A percentile compares a stretch with the other conserved stretches of the same genome.
Conservation (phyloP, 2,113 vertebrate genomes). For the Hiodon alosoides region DNA sequence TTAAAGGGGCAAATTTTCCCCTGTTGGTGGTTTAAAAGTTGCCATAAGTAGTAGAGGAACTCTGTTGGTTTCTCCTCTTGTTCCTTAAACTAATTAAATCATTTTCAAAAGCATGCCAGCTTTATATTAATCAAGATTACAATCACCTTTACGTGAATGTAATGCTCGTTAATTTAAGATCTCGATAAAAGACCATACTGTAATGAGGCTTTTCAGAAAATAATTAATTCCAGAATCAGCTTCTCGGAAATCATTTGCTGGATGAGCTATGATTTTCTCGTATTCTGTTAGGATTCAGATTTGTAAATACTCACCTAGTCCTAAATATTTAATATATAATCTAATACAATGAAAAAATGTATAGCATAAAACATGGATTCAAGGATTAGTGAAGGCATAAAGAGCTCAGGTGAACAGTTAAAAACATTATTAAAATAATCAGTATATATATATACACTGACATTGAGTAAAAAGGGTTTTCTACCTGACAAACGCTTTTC, state of each 20-base stretch:
- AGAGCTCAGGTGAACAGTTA: no score
- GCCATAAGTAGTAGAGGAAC: slow-evolving; percentile 42
- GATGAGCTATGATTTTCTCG: no score
- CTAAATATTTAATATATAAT: not conserved
- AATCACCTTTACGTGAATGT: slow-evolving; percentile 44
- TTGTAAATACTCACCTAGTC: slow-evolving; percentile 1
- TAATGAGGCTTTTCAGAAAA: slow-evolving; percentile 67
- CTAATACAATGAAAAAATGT: not conserved
- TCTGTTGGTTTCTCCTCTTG: slow-evolving; percentile 37
- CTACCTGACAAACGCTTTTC: not conserved
- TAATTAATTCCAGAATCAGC: slow-evolving; percentile 60
- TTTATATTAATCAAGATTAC: slow-evolving; percentile 31
- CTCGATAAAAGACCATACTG: slow-evolving; percentile 53
- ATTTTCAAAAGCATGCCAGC: slow-evolving; percentile 40
- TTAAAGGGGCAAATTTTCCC: slow-evolving; percentile 38
- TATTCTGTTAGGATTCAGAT: not conserved
- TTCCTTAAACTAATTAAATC: slow-evolving; percentile 56
- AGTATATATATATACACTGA: no score
- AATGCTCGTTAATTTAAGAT: slow-evolving; percentile 59
- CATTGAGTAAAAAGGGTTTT: no score
- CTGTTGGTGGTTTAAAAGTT: slow-evolving; percentile 43
- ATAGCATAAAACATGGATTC: not conserved
- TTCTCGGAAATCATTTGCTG: slow-evolving; percentile 45
- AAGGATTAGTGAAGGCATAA: not conserved
- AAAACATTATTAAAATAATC: no score